A percentile compares a stretch with the other conserved stretches of the same genome.
These are phyloP conservation scores for Papio anubis DNA, from an alignment of 2,113 vertebrate genomes.

Conservation along the genomic window DNA sequence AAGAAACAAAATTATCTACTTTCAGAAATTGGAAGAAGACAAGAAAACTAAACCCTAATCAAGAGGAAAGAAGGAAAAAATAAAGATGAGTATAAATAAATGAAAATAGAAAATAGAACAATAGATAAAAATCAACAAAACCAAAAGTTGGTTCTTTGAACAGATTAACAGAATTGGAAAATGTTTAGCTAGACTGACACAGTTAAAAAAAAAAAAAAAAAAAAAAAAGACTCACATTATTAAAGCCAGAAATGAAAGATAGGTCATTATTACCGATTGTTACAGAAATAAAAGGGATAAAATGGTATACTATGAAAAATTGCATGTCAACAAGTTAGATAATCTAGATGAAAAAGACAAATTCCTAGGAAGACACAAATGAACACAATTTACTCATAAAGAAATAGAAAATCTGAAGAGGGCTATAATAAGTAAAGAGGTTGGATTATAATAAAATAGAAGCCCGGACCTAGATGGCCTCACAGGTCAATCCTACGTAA, in stretches of 20 bases:
- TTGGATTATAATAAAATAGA: background rate
- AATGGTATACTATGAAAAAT: background rate
- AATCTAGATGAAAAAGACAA: background rate
- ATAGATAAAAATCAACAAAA: background rate
- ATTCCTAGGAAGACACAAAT: background rate
- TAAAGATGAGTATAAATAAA: background rate
- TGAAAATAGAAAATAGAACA: background rate
- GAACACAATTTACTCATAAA: background rate
- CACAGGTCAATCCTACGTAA: background rate
- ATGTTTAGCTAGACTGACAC: background rate
- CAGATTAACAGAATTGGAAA: background rate
- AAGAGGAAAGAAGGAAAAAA: background rate
- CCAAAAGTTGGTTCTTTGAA: background rate
- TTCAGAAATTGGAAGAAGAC: background rate
- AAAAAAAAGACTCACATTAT: background rate
- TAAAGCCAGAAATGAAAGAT: background rate
- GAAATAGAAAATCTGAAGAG: background rate
- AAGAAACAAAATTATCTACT: background rate
- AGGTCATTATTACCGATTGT: background rate
- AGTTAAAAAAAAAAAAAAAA: background rate
- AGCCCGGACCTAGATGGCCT: background rate
- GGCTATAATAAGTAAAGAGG: background rate
- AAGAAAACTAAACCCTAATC: background rate
- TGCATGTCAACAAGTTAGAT: background rate
- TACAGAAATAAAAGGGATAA: background rate